phyloP scores from a whole-genome alignment of 30 jellyfish, hydroid and myxozoan genomes.

The Euphysa ruthae region DNA sequence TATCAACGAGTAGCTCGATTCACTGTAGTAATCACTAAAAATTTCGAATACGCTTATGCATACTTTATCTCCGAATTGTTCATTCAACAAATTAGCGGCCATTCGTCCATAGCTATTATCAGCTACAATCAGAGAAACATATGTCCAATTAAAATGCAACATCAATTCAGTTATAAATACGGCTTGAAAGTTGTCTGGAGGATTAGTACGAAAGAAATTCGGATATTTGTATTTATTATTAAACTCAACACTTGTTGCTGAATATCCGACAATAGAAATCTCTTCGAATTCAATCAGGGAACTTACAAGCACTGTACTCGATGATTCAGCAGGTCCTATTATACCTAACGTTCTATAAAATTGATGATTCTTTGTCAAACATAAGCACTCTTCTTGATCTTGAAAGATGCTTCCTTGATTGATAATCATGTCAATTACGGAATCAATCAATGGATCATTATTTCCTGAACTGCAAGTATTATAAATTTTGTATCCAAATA shows the following conservation, averaged over 20 bases:
- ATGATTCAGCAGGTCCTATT: conserved; percentile 12
- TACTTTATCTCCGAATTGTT: neutral
- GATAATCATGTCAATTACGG: neutral
- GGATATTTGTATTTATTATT: conserved; percentile 3
- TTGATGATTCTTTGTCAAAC: neutral
- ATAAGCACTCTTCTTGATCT: neutral
- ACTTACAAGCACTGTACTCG: neutral
- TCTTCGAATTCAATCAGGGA: neutral
- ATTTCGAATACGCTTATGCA: neutral
- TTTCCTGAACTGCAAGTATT: no score
- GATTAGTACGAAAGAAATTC: conserved; percentile 22
- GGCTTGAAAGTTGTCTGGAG: conserved; percentile 18
- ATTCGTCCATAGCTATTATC: conserved; percentile 20
- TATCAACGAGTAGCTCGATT: neutral
- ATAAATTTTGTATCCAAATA: conserved; percentile 18
- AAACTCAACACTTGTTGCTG: conserved; percentile 27
- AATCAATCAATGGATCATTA: no score
- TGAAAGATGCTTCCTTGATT: neutral
- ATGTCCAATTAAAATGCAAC: conserved; percentile 12
- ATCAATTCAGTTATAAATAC: conserved; percentile 2
- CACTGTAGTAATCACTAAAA: neutral
- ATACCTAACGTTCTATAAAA: neutral
- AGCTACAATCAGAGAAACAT: conserved; percentile 14
- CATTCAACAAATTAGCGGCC: neutral
- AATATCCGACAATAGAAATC: conserved; percentile 1